A percentile compares a stretch with the other conserved stretches of the same genome.
These are phyloP conservation scores for Ephydatia muelleri DNA, from an alignment of 37 sponge, comb jelly and placozoan species.

Conservation along the genomic window DNA sequence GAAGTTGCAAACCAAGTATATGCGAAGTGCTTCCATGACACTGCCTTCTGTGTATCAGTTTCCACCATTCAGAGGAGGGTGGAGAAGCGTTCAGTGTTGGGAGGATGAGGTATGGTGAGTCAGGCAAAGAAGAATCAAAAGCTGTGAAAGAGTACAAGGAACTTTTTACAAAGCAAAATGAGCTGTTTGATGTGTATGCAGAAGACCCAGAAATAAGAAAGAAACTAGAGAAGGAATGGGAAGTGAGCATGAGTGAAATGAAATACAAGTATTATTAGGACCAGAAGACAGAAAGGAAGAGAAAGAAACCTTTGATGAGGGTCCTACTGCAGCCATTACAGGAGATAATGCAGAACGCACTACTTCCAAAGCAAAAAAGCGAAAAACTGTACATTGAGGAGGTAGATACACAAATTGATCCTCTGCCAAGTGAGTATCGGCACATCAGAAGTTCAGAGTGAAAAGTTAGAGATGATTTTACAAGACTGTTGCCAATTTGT, in stretches of 20 bases:
- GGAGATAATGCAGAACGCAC: background rate
- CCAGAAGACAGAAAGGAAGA: background rate
- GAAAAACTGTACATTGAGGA: background rate
- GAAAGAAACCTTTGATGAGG: background rate
- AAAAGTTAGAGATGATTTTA: background rate
- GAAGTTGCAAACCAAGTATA: background rate
- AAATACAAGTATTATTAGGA: background rate
- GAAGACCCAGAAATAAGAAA: background rate
- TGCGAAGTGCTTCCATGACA: background rate
- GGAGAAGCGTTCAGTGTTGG: background rate
- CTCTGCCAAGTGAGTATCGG: slow-evolving; percentile 1
- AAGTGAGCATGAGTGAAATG: background rate
- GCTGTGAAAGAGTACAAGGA: slow-evolving; percentile 1
- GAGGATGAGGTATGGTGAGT: background rate
- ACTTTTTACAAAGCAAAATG: background rate
- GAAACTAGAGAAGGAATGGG: background rate
- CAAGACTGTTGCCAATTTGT: background rate
- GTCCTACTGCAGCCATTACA: background rate
- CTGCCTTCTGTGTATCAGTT: background rate
- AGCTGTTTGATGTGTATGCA: background rate
- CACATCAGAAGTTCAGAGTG: background rate
- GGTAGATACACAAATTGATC: background rate
- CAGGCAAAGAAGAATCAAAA: background rate
- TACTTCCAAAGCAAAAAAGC: background rate
- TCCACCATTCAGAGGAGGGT: background rate